Base-by-base conservation (phyloP, 2,888 invertebrate species). In the Hirtodrosophila alboralis region DNA sequence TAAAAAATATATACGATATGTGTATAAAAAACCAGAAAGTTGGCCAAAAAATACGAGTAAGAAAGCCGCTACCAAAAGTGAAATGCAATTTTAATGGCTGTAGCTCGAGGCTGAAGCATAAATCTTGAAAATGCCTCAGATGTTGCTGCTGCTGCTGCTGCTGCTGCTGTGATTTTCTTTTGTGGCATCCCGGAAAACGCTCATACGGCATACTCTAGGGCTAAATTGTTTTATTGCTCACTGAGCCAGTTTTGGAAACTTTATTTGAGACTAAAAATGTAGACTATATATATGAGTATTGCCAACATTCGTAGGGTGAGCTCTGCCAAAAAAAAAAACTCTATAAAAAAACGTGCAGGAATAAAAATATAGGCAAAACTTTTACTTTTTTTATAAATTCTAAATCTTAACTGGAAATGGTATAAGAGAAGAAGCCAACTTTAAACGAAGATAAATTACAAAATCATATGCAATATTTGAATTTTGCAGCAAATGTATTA, bases 61-160 rank as follows among this genome's bases (percentile, higher is more conserved):
- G 34, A 37, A 52, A 51, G 41, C 23, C n/a, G 34, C 44, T 34
- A 28, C 8, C 37, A 51, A 33, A 69, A 59, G 49, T 62, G 43
- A 61, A 66, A 75, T 56, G 69, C 66, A 75, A 57, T 68, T 78
- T 81, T 60, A 78, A 65, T 62, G 68, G 40, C 37, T 23, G 12
- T 34, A 13, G 40, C 31, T 33, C 38, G 47, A 16, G 52, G 37
- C 48, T 38, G 14, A 34, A 27, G 57, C 54, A 74, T 74, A 84
- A 79, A 79, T 83, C 76, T 69, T 47, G 33, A 23, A 34, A 58
- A 67, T 67, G 31, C 62, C 52, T 52, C 23, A 31, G 31, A 14
- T 40, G 38, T 5, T 21, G 18, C 23, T 18, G 16, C 26, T 28
- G 40, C 21, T 41, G 10, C 23, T 52, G n/a, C 48, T 21, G 41